phyloP scores from a whole-genome alignment of 30 jellyfish, hydroid and myxozoan genomes.

The Turritopsis rubra region DNA sequence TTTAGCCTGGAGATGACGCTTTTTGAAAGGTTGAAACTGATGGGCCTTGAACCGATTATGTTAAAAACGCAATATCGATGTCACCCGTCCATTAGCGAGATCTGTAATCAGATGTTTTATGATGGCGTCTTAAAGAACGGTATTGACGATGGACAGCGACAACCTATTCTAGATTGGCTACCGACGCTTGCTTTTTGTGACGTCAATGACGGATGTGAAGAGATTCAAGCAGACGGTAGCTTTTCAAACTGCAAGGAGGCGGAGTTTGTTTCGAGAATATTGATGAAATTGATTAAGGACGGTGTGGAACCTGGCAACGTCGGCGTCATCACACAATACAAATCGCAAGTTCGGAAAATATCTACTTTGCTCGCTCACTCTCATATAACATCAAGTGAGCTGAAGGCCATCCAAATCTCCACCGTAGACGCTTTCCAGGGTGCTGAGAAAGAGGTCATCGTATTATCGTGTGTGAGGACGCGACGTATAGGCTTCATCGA shows the following conservation, averaged over 20 bases:
- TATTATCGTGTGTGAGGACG: slow-evolving; percentile 66
- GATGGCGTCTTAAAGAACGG: slow-evolving; percentile 44
- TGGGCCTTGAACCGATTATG: slow-evolving; percentile 32
- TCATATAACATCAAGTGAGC: slow-evolving; percentile 1
- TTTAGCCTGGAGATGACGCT: slow-evolving; percentile 47
- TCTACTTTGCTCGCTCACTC: slow-evolving; percentile 36
- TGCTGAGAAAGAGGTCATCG: slow-evolving; percentile 65
- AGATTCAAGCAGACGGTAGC: slow-evolving; percentile 47
- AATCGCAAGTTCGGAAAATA: slow-evolving; percentile 46
- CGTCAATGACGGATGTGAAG: slow-evolving; percentile 50
- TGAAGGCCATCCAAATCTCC: slow-evolving; percentile 42
- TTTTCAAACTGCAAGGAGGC: slow-evolving; percentile 59
- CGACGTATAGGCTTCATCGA: slow-evolving; percentile 63
- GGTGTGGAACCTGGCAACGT: slow-evolving; percentile 43
- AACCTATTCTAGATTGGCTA: slow-evolving; percentile 49
- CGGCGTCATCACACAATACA: slow-evolving; percentile 63
- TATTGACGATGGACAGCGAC: slow-evolving; percentile 33
- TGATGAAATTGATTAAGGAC: slow-evolving; percentile 26
- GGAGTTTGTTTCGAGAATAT: slow-evolving; percentile 33
- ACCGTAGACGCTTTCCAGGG: slow-evolving; percentile 85
- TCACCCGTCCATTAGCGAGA: slow-evolving; percentile 30
- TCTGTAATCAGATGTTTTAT: slow-evolving; percentile 36
- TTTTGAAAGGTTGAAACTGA: slow-evolving; percentile 45
- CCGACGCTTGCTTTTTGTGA: slow-evolving; percentile 44
- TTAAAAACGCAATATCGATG: slow-evolving; percentile 69